A percentile compares a stretch with the other conserved stretches of the same genome.
These are phyloP conservation scores for Oryzaephilus surinamensis DNA, from an alignment of 1,140 invertebrate species.

Conservation along the genomic window DNA sequence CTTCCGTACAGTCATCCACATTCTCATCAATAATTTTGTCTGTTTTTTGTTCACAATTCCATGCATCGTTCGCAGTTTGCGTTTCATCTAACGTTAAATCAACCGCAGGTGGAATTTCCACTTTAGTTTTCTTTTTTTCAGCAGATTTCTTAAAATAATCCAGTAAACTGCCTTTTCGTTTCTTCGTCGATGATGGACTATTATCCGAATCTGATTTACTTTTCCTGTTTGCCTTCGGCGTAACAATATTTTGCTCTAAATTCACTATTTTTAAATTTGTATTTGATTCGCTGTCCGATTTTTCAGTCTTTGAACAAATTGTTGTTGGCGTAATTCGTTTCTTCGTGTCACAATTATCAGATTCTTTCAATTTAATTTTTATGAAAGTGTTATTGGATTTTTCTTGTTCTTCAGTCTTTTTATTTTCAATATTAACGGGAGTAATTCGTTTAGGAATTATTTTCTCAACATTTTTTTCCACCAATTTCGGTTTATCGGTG, in stretches of 20 bases:
- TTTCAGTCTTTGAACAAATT: too few relatives aligned
- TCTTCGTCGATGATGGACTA: too few relatives aligned
- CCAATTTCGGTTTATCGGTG: conserved; percentile 23
- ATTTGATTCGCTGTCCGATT: too few relatives aligned
- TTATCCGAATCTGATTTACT: too few relatives aligned
- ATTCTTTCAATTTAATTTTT: background rate
- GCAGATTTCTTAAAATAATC: too few relatives aligned
- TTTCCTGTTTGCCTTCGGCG: too few relatives aligned
- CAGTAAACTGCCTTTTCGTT: too few relatives aligned
- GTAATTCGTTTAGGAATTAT: conserved; percentile 10
- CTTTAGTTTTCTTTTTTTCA: too few relatives aligned
- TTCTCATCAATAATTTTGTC: conserved; percentile 25
- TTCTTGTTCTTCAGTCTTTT: conserved; percentile 2
- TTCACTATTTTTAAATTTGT: too few relatives aligned
- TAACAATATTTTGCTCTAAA: too few relatives aligned
- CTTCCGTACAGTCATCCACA: conserved; percentile 45
- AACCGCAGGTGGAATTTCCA: conserved; percentile 1
- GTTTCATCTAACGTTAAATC: conserved; percentile 14
- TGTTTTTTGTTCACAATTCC: conserved; percentile 12
- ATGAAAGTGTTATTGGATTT: conserved; percentile 6
- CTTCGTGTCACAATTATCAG: background rate
- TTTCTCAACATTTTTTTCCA: conserved; percentile 6
- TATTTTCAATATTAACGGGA: conserved; percentile 3
- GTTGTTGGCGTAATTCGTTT: background rate
- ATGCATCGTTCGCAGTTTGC: conserved; percentile 33